Conservation (phyloP, 2,797 vertebrate genomes). For the Sebastes cheni region DNA sequence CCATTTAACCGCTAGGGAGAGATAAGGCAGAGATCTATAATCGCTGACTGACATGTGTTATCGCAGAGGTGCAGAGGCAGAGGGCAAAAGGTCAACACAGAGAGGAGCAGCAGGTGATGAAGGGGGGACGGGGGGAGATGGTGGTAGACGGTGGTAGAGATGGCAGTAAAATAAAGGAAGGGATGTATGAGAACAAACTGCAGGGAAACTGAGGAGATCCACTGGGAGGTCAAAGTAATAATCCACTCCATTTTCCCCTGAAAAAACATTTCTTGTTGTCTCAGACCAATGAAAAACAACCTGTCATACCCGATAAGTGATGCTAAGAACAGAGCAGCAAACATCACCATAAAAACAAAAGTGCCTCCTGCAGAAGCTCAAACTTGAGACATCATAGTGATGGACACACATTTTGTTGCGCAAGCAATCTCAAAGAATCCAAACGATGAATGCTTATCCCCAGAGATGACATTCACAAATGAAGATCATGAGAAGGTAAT, state of each 20-base stretch:
- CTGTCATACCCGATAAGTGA: not conserved
- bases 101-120: not conserved
- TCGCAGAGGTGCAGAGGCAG: not conserved
- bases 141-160: not conserved
- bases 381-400: too few species aligned
- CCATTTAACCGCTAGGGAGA: not conserved
- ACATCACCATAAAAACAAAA: not conserved
- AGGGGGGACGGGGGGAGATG: not conserved
- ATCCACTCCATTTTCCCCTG: not conserved
- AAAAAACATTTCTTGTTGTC: not conserved
- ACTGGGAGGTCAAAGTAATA: not conserved
- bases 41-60: conserved; percentile 16
- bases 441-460: not conserved
- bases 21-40: conserved; percentile 20
- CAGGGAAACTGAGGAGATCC: not conserved
- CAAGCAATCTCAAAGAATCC: too few species aligned
- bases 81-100: not conserved
- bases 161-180: too few species aligned
- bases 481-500: too few species aligned
- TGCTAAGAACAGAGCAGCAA: not conserved
- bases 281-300: not conserved
- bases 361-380: too few species aligned
- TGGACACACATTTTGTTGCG: too few species aligned
- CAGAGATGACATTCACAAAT: not conserved
- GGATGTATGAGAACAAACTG: not conserved